These are phyloP conservation scores for Portevinia maculata DNA, from an alignment of 2,888 invertebrate species.

Conservation along the genomic window DNA sequence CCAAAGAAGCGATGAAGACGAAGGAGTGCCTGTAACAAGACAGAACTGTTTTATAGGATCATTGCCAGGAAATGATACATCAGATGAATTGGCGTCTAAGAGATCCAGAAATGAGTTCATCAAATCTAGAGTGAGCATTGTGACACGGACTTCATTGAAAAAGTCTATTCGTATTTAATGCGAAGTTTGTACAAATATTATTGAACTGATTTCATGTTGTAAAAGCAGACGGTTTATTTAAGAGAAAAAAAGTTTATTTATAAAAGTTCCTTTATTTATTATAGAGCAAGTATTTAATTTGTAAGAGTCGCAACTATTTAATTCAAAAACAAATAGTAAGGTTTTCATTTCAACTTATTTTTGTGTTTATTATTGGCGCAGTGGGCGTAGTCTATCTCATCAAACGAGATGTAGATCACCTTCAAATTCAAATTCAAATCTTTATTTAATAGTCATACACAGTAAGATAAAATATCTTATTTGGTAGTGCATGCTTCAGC, in stretches of 20 bases:
- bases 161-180: conserved; percentile 12
- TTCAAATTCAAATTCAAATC: too few species aligned
- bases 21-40: conserved; percentile 77
- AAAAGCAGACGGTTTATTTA: neutral
- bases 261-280: too few species aligned
- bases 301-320: too few species aligned
- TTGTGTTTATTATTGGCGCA: too few species aligned
- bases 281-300: too few species aligned
- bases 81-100: conserved; percentile 7
- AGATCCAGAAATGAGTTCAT: neutral
- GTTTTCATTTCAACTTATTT: too few species aligned
- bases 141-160: conserved; percentile 7
- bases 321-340: too few species aligned
- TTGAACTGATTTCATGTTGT: neutral
- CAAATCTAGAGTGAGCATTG: neutral
- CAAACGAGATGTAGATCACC: too few species aligned
- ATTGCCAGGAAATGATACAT: conserved; percentile 64
- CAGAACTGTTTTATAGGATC: conserved; percentile 81
- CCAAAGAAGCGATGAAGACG: conserved; percentile 22
- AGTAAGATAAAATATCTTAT: too few species aligned
- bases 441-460: too few species aligned
- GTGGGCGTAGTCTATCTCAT: too few species aligned
- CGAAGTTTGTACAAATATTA: neutral
- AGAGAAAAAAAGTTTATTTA: neutral
- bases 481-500: too few species aligned